Base-by-base conservation (phyloP, 2,888 invertebrate genomes). In the Sphinx pinastri region DNA sequence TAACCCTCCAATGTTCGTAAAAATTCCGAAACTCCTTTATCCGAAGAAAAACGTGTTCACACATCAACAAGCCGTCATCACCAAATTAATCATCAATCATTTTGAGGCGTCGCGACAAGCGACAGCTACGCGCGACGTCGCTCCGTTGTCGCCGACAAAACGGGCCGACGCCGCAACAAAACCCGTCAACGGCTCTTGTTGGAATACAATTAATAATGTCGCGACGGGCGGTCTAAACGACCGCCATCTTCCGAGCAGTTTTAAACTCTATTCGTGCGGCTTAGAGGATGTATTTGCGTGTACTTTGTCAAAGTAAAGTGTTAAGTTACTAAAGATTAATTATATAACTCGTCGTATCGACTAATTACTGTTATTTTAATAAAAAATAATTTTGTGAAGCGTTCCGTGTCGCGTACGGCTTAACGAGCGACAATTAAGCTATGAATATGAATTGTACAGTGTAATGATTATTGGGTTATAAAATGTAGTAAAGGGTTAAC, bases 121-220 rank as follows among this genome's bases (percentile, higher is more conserved):
- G 59, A 67, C 70, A 70, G 75, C 73, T 71, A 72, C 74, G 76
- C 71, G 72, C 77, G 73, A 74, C 76, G 78, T 77, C 77, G 77
- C 72, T 70, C 72, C 78, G 76, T 63, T 68, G 70, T 66, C 75
- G 73, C 47, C 76, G 75, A 84, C 83, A 85, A 84, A 85, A 81
- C 79, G 81, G 76, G 77, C 75, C 76, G 77, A 78, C 77, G 75
- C 76, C 75, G 74, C 76, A 77, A 86, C 84, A 84, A 83, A 83
- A 81, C 80, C 79, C 81, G 76, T 76, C 79, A 81, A 81, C 77
- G 78, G 76, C 80, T 78, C 75, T 75, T 79, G 79, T 82, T 76
- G 74, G 74, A 81, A 77, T 74, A 82, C 82, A 81, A 86, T 86
- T 84, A 83, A 84, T 84, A 79, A 79, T 74, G 73, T 77, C 71